These are phyloP conservation scores for Mus musculus DNA, from an alignment of 2,113 vertebrate species.

Conservation along the genomic window GRCm39 chr2:100099501-100100000, in stretches of 20 bases:
- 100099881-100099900: constrained; percentile 38
- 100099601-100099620: neutral
- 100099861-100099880: neutral
- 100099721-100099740: neutral
- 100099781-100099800: neutral
- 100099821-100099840: constrained; percentile 2
- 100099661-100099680: neutral
- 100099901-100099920: constrained; percentile 36
- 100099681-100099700: neutral
- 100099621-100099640: neutral
- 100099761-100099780: neutral
- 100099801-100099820: neutral
- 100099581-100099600: neutral
- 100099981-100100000: neutral
- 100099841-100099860: neutral
- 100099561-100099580: neutral
- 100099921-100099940: neutral
- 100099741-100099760: neutral
- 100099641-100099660: neutral
- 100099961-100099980: neutral
- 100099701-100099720: neutral
- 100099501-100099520: neutral
- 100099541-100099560: neutral
- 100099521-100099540: neutral
- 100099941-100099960: constrained; percentile 4